phyloP scores from a whole-genome alignment of 2,797 vertebrate genomes.

The Morelia viridis region DNA sequence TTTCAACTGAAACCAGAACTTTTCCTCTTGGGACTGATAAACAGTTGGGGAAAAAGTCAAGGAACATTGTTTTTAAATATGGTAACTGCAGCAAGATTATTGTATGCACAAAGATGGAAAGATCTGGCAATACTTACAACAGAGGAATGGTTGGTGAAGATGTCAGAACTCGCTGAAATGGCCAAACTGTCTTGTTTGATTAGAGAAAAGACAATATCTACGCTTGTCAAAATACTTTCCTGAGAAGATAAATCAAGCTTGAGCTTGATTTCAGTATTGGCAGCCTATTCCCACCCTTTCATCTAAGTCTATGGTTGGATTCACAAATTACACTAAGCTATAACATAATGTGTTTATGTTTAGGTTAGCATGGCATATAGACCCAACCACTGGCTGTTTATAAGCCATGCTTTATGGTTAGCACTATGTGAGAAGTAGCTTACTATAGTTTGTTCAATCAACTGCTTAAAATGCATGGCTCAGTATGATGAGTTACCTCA shows the following conservation, averaged over 20 bases:
- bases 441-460: neutral
- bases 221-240: neutral
- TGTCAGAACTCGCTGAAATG: too few species aligned
- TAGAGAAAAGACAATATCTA: neutral
- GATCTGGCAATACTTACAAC: too few species aligned
- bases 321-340: neutral
- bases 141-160: too few species aligned
- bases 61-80: too few species aligned
- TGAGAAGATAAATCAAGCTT: neutral
- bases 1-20: neutral
- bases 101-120: too few species aligned
- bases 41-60: too few species aligned
- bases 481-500: neutral
- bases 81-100: too few species aligned
- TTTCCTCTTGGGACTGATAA: too few species aligned
- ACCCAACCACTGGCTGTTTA: neutral
- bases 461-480: neutral
- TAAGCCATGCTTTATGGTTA: neutral
- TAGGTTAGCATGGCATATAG: neutral
- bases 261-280: neutral
- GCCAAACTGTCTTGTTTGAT: too few species aligned
- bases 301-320: neutral
- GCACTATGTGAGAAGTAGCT: neutral
- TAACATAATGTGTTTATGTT: neutral
- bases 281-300: neutral